Evolutionary conservation across 2,113 vertebrate species (phyloP), one percentile per base, ranked within the genome.

Genomic region (Platanista minor): DNA sequence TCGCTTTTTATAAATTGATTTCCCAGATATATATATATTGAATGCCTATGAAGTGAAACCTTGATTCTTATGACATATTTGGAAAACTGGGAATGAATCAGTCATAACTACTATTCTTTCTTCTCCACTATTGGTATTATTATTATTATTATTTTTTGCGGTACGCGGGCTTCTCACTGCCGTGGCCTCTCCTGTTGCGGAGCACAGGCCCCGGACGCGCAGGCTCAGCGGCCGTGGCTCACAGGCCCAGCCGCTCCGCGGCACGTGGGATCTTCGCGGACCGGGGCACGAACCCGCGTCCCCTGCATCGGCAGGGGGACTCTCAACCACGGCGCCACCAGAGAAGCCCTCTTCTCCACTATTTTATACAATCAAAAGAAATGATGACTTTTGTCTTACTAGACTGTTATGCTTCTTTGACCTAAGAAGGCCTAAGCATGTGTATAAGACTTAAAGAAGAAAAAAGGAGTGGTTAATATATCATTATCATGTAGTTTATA

Each of bases 31-130:
- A 41, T 9, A 41, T 74, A 21, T 67, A 93, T 46, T 52, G 17
- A 94, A 89, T 90, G 62, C 14, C n/a, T 87, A 2, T 80, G 14
- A 85, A 59, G 29, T 75, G 86, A 92, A 94, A 95, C 3, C 13
- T 88, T 31, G 13, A 21, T 80, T 88, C 17, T 85, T 91, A 80
- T 2, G 21, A 87, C 29, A 96, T 57, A 88, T 31, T 93, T 96
- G 18, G 36, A 90, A 95, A 92, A 39, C 72, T 90, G n/a, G 12
- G 64, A 95, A 78, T 90, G 41, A 95, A 75, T 59, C 81, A 75
- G 27, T 80, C 33, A 23, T 59, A 67, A 49, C 20, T 64, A 57
- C n/a, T n/a, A 14, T 64, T 62, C 36, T 91, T 89, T 57, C 57
- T 67, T 85, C 18, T 72, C 25, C 13, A 57, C 4, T 64, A 57